Conservation (phyloP, 1,140 invertebrate species). For the Steinernema khuongi region DNA sequence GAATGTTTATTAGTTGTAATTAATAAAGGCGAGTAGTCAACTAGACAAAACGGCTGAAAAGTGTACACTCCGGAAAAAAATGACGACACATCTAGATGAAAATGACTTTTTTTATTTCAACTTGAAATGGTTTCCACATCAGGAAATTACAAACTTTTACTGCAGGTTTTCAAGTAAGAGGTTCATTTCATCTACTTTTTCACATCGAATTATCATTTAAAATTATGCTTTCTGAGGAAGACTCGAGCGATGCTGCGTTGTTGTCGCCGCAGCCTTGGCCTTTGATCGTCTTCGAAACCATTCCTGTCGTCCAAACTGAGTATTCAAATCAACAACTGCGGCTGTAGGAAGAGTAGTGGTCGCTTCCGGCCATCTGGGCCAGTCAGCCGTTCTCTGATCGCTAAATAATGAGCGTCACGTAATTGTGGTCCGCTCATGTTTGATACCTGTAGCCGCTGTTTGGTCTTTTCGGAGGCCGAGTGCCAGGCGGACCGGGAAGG, state of each 20-base stretch:
- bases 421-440: neutral
- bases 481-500: neutral
- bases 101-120: too few relatives aligned
- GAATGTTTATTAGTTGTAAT: too few relatives aligned
- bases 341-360: neutral
- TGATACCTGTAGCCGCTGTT: neutral
- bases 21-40: too few relatives aligned
- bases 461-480: neutral
- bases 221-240: too few relatives aligned
- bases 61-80: too few relatives aligned
- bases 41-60: too few relatives aligned
- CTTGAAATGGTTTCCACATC: too few relatives aligned
- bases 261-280: neutral
- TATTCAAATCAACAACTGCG: neutral
- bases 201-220: too few relatives aligned
- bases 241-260: neutral
- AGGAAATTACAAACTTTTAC: too few relatives aligned
- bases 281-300: conserved; percentile 4
- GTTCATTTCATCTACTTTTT: too few relatives aligned
- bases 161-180: too few relatives aligned
- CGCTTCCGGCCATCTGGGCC: conserved; percentile 14
- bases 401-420: neutral
- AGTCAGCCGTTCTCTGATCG: neutral
- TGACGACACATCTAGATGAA: too few relatives aligned
- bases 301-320: neutral